phyloP scores from a whole-genome alignment of 2,797 vertebrate genomes.

The Pipistrellus kuhlii region DNA sequence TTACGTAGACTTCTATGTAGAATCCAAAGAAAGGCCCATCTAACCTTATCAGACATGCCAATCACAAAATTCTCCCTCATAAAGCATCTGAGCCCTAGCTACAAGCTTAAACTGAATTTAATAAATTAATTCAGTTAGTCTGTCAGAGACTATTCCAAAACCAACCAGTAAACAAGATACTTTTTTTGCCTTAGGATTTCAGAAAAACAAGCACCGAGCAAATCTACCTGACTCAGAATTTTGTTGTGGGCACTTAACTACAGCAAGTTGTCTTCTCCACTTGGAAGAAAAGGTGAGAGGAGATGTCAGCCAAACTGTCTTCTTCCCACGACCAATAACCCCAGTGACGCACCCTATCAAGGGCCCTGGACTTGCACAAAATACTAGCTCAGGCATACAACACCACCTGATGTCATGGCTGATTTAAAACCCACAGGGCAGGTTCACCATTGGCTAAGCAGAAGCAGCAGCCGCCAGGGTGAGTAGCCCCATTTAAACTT shows the following conservation, averaged over 20 bases:
- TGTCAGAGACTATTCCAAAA: constrained; percentile 41
- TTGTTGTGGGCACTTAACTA: constrained; percentile 22
- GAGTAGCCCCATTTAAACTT: constrained; percentile 77
- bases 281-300: constrained; percentile 11
- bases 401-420: constrained; percentile 78
- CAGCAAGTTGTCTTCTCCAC: not conserved
- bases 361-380: constrained; percentile 77
- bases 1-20: not conserved
- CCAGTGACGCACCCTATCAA: constrained; percentile 81
- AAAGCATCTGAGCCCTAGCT: constrained; percentile 11
- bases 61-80: constrained; percentile 21
- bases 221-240: constrained; percentile 2
- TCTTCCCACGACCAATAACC: constrained; percentile 83
- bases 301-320: constrained; percentile 78
- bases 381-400: constrained; percentile 73
- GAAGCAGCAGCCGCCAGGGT: constrained; percentile 43
- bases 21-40: constrained; percentile 9
- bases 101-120: constrained; percentile 19
- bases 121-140: constrained; percentile 27
- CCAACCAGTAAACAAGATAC: not conserved
- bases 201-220: constrained; percentile 27
- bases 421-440: constrained; percentile 73
- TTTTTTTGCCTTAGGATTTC: constrained; percentile 23
- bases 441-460: constrained; percentile 61
- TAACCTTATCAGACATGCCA: constrained; percentile 8